These are phyloP conservation scores for Sesamia inferens DNA, from an alignment of 2,888 invertebrate species.

Conservation along the genomic window DNA sequence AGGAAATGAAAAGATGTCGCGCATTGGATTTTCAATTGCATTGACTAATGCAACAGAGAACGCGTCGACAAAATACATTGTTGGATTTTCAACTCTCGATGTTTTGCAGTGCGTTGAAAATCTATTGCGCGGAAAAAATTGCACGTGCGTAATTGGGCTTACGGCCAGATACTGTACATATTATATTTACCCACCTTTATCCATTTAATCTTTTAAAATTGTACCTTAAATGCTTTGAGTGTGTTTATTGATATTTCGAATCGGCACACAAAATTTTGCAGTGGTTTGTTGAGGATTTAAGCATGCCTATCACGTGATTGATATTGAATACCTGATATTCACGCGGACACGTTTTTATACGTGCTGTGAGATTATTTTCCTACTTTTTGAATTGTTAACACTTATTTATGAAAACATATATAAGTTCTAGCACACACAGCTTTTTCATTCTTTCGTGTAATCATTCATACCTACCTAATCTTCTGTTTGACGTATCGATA, in stretches of 20 bases:
- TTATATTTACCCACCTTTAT: slow-evolving; percentile 51
- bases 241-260: slow-evolving; percentile 49
- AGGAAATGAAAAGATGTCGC: not conserved
- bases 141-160: not conserved
- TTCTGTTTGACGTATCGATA: not conserved
- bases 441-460: slow-evolving; percentile 10
- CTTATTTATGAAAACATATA: slow-evolving; percentile 68
- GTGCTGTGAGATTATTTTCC: slow-evolving; percentile 60
- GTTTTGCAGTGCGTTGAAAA: not conserved
- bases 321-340: slow-evolving; percentile 60
- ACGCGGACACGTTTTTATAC: slow-evolving; percentile 51
- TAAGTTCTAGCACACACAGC: slow-evolving; percentile 67
- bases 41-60: not conserved
- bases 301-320: slow-evolving; percentile 33
- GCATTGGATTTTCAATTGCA: not conserved
- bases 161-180: slow-evolving; percentile 4
- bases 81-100: not conserved
- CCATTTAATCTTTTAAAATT: slow-evolving; percentile 38
- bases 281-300: slow-evolving; percentile 30
- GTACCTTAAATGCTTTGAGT: slow-evolving; percentile 31
- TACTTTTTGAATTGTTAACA: slow-evolving; percentile 69
- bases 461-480: not conserved
- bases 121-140: not conserved
- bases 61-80: not conserved
- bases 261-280: slow-evolving; percentile 44